A percentile compares a stretch with the other conserved stretches of the same genome.
Evolutionary conservation across 1,140 invertebrate species (phyloP).

Genomic region (Planococcus citri): DNA sequence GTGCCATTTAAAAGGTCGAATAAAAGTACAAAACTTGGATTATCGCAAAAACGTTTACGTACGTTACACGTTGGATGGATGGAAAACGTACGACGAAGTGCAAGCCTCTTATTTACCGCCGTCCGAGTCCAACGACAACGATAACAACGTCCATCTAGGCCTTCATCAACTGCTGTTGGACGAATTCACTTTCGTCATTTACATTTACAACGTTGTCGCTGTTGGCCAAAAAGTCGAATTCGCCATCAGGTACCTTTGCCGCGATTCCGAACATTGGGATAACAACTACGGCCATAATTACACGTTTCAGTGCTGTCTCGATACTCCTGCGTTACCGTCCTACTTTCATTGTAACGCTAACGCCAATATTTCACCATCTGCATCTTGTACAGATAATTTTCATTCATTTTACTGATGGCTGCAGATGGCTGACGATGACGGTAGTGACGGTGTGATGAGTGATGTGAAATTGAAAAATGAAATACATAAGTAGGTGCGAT

Average conservation of each 20-base stretch:
- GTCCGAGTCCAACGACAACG: too few species aligned
- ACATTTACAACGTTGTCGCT: conserved; percentile 48
- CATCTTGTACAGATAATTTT: too few species aligned
- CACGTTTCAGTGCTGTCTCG: conserved; percentile 63
- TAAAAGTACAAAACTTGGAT: conserved; percentile 78
- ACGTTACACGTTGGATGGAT: conserved; percentile 72
- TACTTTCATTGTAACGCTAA: conserved; percentile 23
- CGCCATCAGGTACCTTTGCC: conserved; percentile 67
- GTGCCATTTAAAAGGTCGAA: conserved; percentile 67
- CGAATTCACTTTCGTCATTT: conserved; percentile 66
- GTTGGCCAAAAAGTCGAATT: conserved; percentile 63
- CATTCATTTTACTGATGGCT: too few species aligned
- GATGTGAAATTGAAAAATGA: too few species aligned
- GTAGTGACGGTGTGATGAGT: too few species aligned
- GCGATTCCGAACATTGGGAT: conserved; percentile 79
- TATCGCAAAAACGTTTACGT: conserved; percentile 83
- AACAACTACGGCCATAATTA: conserved; percentile 77
- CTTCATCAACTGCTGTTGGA: conserved; percentile 91
- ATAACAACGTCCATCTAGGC: too few species aligned
- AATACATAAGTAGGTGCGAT: too few species aligned
- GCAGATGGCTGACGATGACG: too few species aligned
- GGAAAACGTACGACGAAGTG: conserved; percentile 70
- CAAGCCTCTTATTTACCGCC: conserved; percentile 72
- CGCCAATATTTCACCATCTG: too few species aligned
- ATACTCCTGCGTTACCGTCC: conserved; percentile 26